Base-by-base conservation (phyloP, 37 sponge, comb jelly and placozoan species). In the Tethya wilhelma region DNA sequence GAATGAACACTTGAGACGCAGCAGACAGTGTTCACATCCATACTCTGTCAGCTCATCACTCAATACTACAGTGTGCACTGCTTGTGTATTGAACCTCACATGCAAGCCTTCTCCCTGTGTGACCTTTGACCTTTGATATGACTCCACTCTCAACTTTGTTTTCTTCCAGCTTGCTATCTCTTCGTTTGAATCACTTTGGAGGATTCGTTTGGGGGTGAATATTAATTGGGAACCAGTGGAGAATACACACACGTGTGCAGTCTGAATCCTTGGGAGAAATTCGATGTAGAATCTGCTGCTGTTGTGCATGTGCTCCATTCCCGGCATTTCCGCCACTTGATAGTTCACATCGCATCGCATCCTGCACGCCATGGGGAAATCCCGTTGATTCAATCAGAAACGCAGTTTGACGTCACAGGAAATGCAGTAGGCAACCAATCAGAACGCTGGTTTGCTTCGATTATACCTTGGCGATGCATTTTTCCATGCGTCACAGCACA, bases 261-360 rank as follows among this genome's bases (percentile, higher is more conserved):
- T 31, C 33, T 57, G 33, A 20, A 84, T 32, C 44, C 84, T 55
- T 19, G 75, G 84, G 23, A 76, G 59, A 26, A 68, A 39, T 29
- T 84, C 84, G 25, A 64, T 59, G 23, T 56, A 75, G 44, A 29
- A n/a, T n/a, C n/a, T n/a, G n/a, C n/a, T n/a, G n/a, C n/a, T n/a
- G n/a, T n/a, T n/a, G n/a, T n/a, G n/a, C n/a, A n/a, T n/a, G n/a
- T n/a, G n/a, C n/a, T n/a, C n/a, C n/a, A n/a, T n/a, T n/a, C n/a
- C n/a, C n/a, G n/a, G n/a, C n/a, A n/a, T n/a, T n/a, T n/a, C n/a
- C n/a, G n/a, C n/a, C n/a, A n/a, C n/a, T n/a, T n/a, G 59, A 9
- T 28, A n/a, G 59, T 28, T 58, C 26, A n/a, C 59, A 28, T n/a
- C 26, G 26, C 6, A 58, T n/a, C 14, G 23, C 59, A 58, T 28